A percentile compares a stretch with the other conserved stretches of the same genome.
These are phyloP conservation scores for human (Homo sapiens) DNA, from an alignment of 2,113 vertebrate genomes.

Conservation along the genomic window GRCh38 chr6:72654501-72655000, in stretches of 20 bases:
- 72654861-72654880: not conserved
- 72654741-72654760: not conserved
- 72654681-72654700: not conserved
- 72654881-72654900: not conserved
- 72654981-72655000: not conserved
- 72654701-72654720: not conserved
- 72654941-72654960: not conserved
- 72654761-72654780: not conserved
- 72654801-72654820: not conserved
- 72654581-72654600: not conserved
- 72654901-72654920: slow-evolving; percentile 48
- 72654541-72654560: not conserved
- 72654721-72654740: slow-evolving; percentile 28
- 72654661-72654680: not conserved
- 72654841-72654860: not conserved
- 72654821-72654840: slow-evolving; percentile 22
- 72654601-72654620: not conserved
- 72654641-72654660: not conserved
- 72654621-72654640: not conserved
- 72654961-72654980: not conserved
- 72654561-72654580: not conserved
- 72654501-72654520: not conserved
- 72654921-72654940: slow-evolving; percentile 25
- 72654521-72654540: not conserved
- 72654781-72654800: not conserved